A percentile compares a stretch with the other conserved stretches of the same genome.
Evolutionary conservation across 2,888 invertebrate genomes (phyloP).

Genomic region (Autographa gamma): DNA sequence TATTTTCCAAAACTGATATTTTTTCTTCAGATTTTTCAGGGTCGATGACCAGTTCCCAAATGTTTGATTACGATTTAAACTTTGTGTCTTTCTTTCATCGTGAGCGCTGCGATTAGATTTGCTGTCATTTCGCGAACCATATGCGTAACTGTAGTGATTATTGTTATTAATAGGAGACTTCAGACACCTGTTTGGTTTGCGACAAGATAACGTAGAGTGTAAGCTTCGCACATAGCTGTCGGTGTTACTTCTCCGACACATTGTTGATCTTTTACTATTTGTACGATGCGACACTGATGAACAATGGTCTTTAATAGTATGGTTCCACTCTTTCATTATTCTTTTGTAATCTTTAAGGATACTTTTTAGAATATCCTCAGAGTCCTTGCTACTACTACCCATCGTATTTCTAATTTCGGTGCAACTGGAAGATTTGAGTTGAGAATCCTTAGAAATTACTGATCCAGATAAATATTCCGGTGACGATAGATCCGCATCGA

Average conservation of each 20-base stretch:
- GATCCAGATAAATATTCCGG: slow-evolving; percentile 75
- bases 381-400: slow-evolving; percentile 68
- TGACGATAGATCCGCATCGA: slow-evolving; percentile 73
- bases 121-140: slow-evolving; percentile 64
- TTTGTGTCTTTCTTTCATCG: slow-evolving; percentile 72
- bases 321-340: slow-evolving; percentile 87
- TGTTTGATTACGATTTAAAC: slow-evolving; percentile 71
- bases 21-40: slow-evolving; percentile 76
- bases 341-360: slow-evolving; percentile 84
- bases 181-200: slow-evolving; percentile 72
- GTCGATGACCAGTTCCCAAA: slow-evolving; percentile 76
- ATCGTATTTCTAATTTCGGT: slow-evolving; percentile 81
- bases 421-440: slow-evolving; percentile 81
- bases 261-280: slow-evolving; percentile 68
- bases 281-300: slow-evolving; percentile 69
- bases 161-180: slow-evolving; percentile 69
- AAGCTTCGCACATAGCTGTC: slow-evolving; percentile 78
- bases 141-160: slow-evolving; percentile 75
- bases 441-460: slow-evolving; percentile 77
- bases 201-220: slow-evolving; percentile 78
- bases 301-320: slow-evolving; percentile 80
- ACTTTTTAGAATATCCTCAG: slow-evolving; percentile 72
- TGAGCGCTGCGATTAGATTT: slow-evolving; percentile 61
- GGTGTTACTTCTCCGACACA: slow-evolving; percentile 73
- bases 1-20: slow-evolving; percentile 76